Base-by-base conservation (phyloP, 2,888 invertebrate genomes). In the Sipha maydis region DNA sequence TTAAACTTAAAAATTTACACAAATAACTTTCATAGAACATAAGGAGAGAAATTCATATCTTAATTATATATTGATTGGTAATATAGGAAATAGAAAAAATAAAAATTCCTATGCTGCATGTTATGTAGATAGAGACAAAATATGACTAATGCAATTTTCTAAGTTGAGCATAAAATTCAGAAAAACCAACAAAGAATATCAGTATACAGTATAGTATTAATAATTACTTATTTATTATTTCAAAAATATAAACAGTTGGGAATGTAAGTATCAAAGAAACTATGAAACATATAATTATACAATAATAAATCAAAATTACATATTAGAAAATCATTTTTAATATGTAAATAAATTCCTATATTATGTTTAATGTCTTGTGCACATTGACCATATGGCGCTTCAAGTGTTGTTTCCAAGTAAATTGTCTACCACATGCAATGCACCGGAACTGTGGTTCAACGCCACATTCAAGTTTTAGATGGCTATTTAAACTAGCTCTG, bases 381-480 rank as follows among this genome's bases (percentile, higher is more conserved):
- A 84, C 84, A 21, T 75, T 75, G n/a, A 89, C 41, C 78, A 89
- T 71, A 31, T 89, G 89, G 3, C 84, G 78, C 56, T 89, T 89
- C 19, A 84, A 61, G 1, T 84, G 84, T 21, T 84, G 79, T 41
- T 84, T 84, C 84, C 89, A 85, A 1, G 84, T 84, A 9, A 89
- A 89, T n/a, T 73, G 79, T 56, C 85, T 83, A 31, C 89, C 89
- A 21, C 90, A 90, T 25, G 28, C 56, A 2, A 28, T n/a, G 67
- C 90, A 90, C 41, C 71, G 56, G 38, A 90, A 90, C 38, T 90
- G 90, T 21, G 89, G 90, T 28, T 77, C 89, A 61, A 79, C 88
- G 34, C 89, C 89, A 38, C 89, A 90, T 28, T 89, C 89, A 25
- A 86, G 83, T 76, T 89, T 90, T 41, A 89, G 48, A 73, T 90